These are phyloP conservation scores for Zaprionus lineosus DNA, from an alignment of 2,888 invertebrate species.

Conservation along the genomic window DNA sequence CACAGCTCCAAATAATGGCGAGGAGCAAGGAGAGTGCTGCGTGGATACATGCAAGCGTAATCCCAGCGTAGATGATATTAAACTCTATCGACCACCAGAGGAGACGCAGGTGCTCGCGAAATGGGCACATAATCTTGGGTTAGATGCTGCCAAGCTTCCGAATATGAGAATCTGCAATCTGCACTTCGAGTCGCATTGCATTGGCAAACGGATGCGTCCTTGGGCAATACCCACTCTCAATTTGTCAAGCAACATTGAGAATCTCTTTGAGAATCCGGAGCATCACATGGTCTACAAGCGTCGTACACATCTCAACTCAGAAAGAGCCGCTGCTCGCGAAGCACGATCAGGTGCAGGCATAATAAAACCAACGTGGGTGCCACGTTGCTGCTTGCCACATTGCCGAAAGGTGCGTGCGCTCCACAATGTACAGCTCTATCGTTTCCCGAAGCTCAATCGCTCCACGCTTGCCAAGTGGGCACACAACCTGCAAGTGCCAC, in stretches of 20 bases:
- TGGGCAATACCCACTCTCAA: conserved; percentile 80
- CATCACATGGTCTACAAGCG: conserved; percentile 59
- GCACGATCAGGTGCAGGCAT: neutral
- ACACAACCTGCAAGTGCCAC: conserved; percentile 76
- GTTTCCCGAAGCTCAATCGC: conserved; percentile 76
- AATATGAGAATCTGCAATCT: conserved; percentile 73
- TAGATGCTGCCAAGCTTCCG: conserved; percentile 58
- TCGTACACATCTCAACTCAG: conserved; percentile 38
- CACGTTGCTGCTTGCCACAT: conserved; percentile 77
- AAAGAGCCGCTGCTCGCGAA: neutral
- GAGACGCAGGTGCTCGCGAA: conserved; percentile 73
- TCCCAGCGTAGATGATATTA: conserved; percentile 79
- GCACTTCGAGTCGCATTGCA: conserved; percentile 78
- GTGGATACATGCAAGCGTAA: conserved; percentile 76
- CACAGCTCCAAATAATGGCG: conserved; percentile 71
- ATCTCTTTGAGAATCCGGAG: conserved; percentile 78
- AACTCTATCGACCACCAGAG: conserved; percentile 76
- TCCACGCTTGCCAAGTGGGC: conserved; percentile 79
- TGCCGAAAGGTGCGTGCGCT: conserved; percentile 75
- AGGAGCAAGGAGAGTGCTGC: conserved; percentile 79
- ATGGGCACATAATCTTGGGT: conserved; percentile 78
- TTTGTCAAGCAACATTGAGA: conserved; percentile 69
- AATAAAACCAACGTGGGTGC: conserved; percentile 73
- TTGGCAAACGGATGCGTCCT: conserved; percentile 76
- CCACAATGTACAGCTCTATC: conserved; percentile 77